Percentiles rank a stretch among this genome's conserved stretches.
Evolutionary conservation across 2,113 vertebrate genomes (phyloP).

Genomic region (Laticauda colubrina): DNA sequence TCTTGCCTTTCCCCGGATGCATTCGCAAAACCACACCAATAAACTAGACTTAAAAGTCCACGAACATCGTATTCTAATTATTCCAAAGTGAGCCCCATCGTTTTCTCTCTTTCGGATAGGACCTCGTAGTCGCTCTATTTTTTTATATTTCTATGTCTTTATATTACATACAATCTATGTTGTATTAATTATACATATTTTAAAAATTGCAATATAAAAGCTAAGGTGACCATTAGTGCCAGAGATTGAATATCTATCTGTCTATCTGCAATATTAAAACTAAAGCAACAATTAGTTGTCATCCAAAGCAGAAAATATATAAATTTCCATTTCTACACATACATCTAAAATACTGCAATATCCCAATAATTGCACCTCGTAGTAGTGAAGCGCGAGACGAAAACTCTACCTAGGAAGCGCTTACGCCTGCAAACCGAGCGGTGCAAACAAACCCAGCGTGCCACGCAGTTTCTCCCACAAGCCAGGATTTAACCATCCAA

Average conservation of each 20-base stretch:
- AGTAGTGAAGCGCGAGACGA: background rate
- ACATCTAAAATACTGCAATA: background rate
- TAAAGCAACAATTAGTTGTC: no score
- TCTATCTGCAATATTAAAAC: no score
- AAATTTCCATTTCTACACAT: no score
- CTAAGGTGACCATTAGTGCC: no score
- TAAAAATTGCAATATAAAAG: no score
- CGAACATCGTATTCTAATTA: background rate
- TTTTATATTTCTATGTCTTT: no score
- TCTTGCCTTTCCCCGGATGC: background rate
- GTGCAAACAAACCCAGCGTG: background rate
- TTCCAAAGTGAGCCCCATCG: background rate
- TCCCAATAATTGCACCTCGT: background rate
- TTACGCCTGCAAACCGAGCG: background rate
- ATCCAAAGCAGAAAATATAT: no score
- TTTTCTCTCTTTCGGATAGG: background rate
- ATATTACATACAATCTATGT: no score
- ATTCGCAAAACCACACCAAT: background rate
- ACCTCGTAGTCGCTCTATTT: background rate
- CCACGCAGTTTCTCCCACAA: background rate
- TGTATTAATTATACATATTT: no score
- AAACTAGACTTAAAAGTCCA: background rate
- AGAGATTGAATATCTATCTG: no score
- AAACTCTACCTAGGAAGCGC: background rate
- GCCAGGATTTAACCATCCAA: background rate